phyloP scores from a whole-genome alignment of 2,113 vertebrate genomes.

The Bos indicus region DNA sequence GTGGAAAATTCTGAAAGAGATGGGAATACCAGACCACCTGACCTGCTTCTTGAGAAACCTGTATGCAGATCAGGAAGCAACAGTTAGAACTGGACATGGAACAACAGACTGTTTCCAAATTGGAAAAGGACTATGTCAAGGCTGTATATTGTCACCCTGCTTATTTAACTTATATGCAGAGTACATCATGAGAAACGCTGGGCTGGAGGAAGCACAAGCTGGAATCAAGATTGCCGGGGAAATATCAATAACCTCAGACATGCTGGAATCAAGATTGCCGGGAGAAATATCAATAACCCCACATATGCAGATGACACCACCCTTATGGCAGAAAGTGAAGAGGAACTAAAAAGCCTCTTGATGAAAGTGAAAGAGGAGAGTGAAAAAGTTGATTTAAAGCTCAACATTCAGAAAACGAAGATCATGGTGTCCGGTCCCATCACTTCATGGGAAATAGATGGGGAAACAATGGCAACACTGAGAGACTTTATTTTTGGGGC shows the following conservation, averaged over 20 bases:
- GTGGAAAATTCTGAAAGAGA: neutral
- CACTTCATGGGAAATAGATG: neutral
- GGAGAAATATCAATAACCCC: neutral
- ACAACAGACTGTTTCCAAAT: neutral
- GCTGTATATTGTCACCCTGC: neutral
- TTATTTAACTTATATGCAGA: neutral
- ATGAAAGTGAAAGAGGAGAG: neutral
- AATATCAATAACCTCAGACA: neutral
- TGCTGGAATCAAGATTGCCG: neutral
- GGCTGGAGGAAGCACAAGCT: neutral
- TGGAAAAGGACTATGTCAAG: neutral
- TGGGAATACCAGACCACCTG: neutral
- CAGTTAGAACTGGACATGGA: neutral
- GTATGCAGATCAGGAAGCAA: neutral
- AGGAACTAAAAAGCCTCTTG: neutral
- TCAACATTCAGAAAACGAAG: neutral
- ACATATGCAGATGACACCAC: neutral
- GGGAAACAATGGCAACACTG: neutral
- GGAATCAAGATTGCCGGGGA: neutral
- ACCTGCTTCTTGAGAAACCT: neutral
- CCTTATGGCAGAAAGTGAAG: neutral
- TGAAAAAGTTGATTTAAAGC: neutral
- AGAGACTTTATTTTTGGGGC: accelerated
- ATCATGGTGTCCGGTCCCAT: accelerated
- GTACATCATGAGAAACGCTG: neutral